Evolutionary conservation across 1,140 invertebrate species (phyloP).

Genomic region (Drosophila takahashii): DNA sequence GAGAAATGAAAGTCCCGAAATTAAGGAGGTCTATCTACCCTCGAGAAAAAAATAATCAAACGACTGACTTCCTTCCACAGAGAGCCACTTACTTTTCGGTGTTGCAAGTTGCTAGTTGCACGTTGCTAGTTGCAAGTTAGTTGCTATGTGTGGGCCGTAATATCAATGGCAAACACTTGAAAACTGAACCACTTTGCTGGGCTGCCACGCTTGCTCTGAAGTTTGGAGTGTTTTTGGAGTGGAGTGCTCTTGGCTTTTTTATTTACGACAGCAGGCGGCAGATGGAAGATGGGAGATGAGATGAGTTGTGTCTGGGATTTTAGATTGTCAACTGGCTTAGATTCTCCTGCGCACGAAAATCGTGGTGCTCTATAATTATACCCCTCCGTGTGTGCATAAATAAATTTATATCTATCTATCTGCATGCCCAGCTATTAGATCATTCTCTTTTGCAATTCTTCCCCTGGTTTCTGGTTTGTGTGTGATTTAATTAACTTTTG

Average conservation of each 20-base stretch:
- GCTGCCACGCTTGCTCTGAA: slow-evolving; percentile 62
- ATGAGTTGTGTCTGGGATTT: slow-evolving; percentile 18
- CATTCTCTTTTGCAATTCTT: slow-evolving; percentile 60
- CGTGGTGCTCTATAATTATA: slow-evolving; percentile 44
- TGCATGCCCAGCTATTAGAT: slow-evolving; percentile 44
- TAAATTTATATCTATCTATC: slow-evolving; percentile 14
- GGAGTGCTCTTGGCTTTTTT: slow-evolving; percentile 59
- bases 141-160: slow-evolving; percentile 45
- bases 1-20: slow-evolving; percentile 49
- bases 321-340: slow-evolving; percentile 36
- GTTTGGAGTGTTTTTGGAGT: slow-evolving; percentile 67
- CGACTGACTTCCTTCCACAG: slow-evolving; percentile 44
- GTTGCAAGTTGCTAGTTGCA: slow-evolving; percentile 30
- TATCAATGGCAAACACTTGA: slow-evolving; percentile 72
- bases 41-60: neutral
- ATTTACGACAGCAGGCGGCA: slow-evolving; percentile 33
- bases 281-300: neutral
- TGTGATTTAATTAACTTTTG: slow-evolving; percentile 66
- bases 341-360: slow-evolving; percentile 46
- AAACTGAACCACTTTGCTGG: slow-evolving; percentile 63
- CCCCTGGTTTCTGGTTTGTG: neutral
- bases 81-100: slow-evolving; percentile 52
- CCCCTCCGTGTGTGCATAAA: slow-evolving; percentile 19
- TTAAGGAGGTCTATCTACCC: slow-evolving; percentile 26
- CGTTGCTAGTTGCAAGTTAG: slow-evolving; percentile 6